phyloP scores from a whole-genome alignment of 2,888 invertebrate genomes.

The Polymixis flavicincta region DNA sequence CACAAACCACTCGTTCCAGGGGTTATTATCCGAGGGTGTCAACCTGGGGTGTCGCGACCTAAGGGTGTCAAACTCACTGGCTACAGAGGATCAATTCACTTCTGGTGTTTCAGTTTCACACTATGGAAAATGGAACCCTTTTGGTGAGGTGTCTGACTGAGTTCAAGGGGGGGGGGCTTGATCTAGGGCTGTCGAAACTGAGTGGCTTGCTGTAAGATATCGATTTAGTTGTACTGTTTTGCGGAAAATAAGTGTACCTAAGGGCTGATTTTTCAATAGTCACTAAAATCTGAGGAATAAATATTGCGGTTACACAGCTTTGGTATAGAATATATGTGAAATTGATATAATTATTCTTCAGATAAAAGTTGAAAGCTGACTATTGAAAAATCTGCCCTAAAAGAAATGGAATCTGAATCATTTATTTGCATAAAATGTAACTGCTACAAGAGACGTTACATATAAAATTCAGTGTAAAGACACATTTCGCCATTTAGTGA shows the following conservation, averaged over 20 bases:
- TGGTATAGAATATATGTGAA: no score
- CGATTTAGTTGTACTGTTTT: neutral
- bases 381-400: no score
- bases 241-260: neutral
- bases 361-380: no score
- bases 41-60: constrained; percentile 14
- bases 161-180: constrained; percentile 18
- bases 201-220: neutral
- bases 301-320: no score
- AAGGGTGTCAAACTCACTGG: constrained; percentile 40
- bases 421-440: neutral
- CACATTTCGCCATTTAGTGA: neutral
- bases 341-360: no score
- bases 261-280: no score
- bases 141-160: constrained; percentile 6
- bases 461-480: neutral
- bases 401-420: neutral
- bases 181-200: neutral
- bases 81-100: constrained; percentile 50
- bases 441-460: neutral
- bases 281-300: no score
- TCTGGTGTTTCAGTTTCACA: constrained; percentile 9
- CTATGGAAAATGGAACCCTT: constrained; percentile 33
- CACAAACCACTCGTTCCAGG: constrained; percentile 36
- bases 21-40: constrained; percentile 58